Conservation (phyloP, 2,888 invertebrate genomes). For the Synergus laeviventris region DNA sequence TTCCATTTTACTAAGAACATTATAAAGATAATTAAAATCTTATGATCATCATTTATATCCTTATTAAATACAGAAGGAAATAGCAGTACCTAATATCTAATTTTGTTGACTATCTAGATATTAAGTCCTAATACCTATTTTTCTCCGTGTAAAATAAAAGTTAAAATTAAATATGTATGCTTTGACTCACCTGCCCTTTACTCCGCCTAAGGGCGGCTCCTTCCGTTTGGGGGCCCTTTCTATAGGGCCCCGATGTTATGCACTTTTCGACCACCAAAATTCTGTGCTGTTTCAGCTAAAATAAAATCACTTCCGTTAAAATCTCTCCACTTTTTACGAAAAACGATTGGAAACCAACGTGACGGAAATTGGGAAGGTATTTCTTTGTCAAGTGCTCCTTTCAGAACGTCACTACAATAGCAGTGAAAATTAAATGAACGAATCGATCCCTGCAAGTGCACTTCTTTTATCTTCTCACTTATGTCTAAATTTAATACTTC, state of each 20-base stretch:
- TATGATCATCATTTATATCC: too few relatives aligned
- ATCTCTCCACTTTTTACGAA: constrained; percentile 19
- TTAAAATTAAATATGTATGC: neutral
- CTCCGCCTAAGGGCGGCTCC: constrained; percentile 71
- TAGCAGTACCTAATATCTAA: too few relatives aligned
- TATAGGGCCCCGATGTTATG: constrained; percentile 68
- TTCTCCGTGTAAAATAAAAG: too few relatives aligned
- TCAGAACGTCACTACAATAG: neutral
- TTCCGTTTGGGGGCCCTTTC: constrained; percentile 68
- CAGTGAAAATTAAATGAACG: neutral
- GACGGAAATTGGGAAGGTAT: constrained; percentile 25
- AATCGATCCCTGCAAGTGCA: neutral
- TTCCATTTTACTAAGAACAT: neutral
- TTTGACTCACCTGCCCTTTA: constrained; percentile 59
- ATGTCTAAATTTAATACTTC: constrained; percentile 5
- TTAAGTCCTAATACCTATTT: too few relatives aligned
- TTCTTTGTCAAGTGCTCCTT: neutral
- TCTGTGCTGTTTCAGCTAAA: constrained; percentile 72
- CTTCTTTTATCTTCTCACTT: constrained; percentile 11
- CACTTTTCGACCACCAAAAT: constrained; percentile 65
- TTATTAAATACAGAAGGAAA: too few relatives aligned
- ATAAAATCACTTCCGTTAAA: constrained; percentile 45
- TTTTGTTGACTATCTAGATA: too few relatives aligned
- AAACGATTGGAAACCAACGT: constrained; percentile 18
- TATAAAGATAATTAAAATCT: neutral